Evolutionary conservation across 2,888 invertebrate genomes (phyloP).

Genomic region (Pyrrhosoma nymphula): DNA sequence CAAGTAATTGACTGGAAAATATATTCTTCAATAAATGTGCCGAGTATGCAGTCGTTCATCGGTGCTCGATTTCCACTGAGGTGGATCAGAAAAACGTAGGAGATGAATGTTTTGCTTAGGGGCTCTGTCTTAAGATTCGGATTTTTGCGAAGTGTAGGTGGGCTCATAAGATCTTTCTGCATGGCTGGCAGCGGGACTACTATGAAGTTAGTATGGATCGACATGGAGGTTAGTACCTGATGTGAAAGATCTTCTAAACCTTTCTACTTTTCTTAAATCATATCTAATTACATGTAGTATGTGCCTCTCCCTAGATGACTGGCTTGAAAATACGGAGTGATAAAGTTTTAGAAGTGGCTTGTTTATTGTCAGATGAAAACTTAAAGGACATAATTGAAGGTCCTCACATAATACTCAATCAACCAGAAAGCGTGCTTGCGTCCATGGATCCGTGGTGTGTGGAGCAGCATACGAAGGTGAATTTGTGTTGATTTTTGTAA

Average conservation of each 20-base stretch:
- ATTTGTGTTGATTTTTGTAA: too few species aligned
- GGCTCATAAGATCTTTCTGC: background rate
- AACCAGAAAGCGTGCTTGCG: background rate
- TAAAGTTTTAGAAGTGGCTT: constrained; percentile 47
- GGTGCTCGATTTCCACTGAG: background rate
- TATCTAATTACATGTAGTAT: too few species aligned
- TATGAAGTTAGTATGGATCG: constrained; percentile 30
- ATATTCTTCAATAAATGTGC: background rate
- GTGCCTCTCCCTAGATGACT: background rate
- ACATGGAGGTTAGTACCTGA: background rate
- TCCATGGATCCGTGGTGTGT: constrained; percentile 51
- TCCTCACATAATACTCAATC: constrained; percentile 18
- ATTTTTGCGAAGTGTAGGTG: background rate
- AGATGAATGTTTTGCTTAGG: background rate
- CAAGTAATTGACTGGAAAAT: background rate
- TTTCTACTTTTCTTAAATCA: background rate
- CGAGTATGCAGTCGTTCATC: background rate
- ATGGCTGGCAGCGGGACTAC: background rate
- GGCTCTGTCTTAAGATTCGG: background rate
- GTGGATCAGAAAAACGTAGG: background rate
- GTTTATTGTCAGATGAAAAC: background rate
- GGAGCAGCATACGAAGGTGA: constrained; percentile 33
- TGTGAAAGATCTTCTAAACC: background rate
- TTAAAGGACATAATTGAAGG: background rate
- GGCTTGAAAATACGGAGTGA: background rate